Percentiles rank a stretch among this genome's conserved stretches.
Conservation (phyloP, 2,888 invertebrate species). For the Eilema caniola region DNA sequence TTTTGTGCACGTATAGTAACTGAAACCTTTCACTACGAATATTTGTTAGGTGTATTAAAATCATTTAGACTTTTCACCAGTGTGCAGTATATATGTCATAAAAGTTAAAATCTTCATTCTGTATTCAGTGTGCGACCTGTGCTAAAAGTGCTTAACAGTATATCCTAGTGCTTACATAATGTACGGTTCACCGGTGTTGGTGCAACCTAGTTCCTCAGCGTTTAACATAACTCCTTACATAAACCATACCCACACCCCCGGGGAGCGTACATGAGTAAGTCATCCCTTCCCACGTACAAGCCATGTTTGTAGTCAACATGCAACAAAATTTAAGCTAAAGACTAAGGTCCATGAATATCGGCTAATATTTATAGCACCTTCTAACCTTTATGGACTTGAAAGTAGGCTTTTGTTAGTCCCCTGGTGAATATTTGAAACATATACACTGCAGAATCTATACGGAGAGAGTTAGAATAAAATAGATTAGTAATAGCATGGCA, state of each 20-base stretch:
- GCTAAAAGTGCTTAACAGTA: conserved; percentile 38
- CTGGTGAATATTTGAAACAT: background rate
- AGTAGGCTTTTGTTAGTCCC: conserved; percentile 18
- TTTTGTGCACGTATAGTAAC: no score
- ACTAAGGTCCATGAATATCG: conserved; percentile 43
- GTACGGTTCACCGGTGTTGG: conserved; percentile 30
- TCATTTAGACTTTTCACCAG: background rate
- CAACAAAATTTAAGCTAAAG: conserved; percentile 46
- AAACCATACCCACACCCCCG: conserved; percentile 42
- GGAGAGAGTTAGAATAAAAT: conserved; percentile 15
- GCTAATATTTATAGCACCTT: conserved; percentile 42
- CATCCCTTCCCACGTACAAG: conserved; percentile 37
- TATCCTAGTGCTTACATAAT: conserved; percentile 27
- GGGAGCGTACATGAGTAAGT: conserved; percentile 34
- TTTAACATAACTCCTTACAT: conserved; percentile 48
- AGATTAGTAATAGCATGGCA: conserved; percentile 22
- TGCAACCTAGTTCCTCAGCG: conserved; percentile 48
- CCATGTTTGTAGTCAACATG: conserved; percentile 17
- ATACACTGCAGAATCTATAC: background rate
- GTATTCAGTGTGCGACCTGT: conserved; percentile 16
- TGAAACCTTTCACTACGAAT: no score
- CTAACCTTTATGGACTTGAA: conserved; percentile 28
- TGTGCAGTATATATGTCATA: background rate
- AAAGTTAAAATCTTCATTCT: background rate
- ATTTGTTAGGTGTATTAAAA: no score